A percentile compares a stretch with the other conserved stretches of the same genome.
Evolutionary conservation across 2,113 vertebrate genomes (phyloP).

Genomic region (Mungos mungo): DNA sequence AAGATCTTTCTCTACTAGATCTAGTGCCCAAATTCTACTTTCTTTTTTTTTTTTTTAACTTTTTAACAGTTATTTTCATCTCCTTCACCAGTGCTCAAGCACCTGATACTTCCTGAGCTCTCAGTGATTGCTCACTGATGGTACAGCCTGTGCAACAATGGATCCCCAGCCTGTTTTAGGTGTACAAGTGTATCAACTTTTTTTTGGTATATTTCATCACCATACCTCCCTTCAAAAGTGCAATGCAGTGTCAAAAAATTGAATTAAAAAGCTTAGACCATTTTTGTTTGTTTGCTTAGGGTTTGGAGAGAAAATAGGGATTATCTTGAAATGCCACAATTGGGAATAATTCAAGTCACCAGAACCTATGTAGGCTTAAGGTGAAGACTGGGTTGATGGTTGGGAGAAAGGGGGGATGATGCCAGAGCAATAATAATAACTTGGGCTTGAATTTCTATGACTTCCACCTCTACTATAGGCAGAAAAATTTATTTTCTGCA

Average conservation of each 20-base stretch:
- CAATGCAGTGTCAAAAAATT: neutral
- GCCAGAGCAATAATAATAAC: neutral
- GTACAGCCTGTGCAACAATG: neutral
- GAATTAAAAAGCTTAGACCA: slow-evolving; percentile 6
- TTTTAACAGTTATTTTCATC: neutral
- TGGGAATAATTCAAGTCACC: neutral
- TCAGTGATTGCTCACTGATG: neutral
- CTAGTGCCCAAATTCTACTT: neutral
- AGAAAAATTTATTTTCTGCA: neutral
- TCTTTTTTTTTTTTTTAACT: neutral
- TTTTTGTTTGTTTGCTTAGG: neutral
- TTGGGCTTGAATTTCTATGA: slow-evolving; percentile 15
- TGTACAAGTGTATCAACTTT: neutral
- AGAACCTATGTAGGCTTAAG: neutral
- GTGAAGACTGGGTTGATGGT: neutral
- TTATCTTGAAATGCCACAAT: slow-evolving; percentile 27
- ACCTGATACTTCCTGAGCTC: neutral
- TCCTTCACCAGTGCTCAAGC: neutral
- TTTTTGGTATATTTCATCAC: neutral
- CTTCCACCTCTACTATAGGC: neutral
- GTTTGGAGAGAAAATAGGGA: neutral
- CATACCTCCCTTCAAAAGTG: neutral
- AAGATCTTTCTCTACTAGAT: neutral
- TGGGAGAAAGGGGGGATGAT: neutral
- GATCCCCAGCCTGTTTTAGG: neutral